These are phyloP conservation scores for Pteropus alecto DNA, from an alignment of 2,113 vertebrate genomes.

Conservation along the genomic window DNA sequence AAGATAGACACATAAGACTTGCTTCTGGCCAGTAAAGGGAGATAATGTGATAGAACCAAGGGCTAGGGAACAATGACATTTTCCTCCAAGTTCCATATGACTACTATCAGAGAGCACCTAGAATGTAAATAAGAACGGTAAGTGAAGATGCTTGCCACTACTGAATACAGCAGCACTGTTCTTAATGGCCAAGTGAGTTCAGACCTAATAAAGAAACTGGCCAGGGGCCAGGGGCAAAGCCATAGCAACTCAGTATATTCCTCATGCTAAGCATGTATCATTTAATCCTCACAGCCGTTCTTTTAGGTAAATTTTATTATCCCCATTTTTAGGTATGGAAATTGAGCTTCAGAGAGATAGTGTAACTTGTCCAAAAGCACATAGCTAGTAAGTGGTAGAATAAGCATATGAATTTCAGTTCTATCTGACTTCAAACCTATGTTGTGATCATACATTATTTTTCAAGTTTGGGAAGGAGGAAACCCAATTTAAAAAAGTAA, in stretches of 20 bases:
- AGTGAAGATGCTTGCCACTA: neutral
- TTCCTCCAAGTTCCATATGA: neutral
- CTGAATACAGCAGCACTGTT: neutral
- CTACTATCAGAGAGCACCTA: neutral
- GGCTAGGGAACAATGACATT: neutral
- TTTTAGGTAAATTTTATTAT: neutral
- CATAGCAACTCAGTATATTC: neutral
- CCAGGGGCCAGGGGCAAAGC: neutral
- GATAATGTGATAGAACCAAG: neutral
- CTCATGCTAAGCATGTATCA: neutral
- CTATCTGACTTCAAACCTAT: neutral
- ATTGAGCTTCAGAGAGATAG: neutral
- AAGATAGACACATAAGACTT: neutral
- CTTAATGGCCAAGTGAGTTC: neutral
- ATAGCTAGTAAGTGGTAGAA: neutral
- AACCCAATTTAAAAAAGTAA: neutral
- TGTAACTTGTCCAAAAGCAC: neutral
- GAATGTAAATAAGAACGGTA: neutral
- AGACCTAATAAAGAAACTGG: neutral
- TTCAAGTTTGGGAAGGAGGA: slow-evolving; percentile 4
- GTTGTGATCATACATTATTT: neutral
- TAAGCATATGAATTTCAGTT: neutral
- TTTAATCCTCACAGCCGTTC: neutral
- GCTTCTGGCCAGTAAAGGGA: neutral
- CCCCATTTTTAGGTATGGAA: neutral